phyloP scores from a whole-genome alignment of 2,113 vertebrate species.

The Epinephelus lanceolatus region DNA sequence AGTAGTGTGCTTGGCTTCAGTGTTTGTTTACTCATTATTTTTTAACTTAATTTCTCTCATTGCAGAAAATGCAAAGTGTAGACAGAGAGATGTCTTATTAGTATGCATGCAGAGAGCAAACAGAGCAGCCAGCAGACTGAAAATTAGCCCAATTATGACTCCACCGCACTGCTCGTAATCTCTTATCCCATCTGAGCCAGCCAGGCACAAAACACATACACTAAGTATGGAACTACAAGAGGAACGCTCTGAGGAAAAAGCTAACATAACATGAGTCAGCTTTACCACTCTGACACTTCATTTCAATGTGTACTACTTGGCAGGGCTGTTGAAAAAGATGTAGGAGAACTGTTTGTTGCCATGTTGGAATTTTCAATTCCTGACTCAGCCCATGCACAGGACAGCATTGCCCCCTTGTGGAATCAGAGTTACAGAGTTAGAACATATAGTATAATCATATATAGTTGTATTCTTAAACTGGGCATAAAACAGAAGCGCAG shows the following conservation, averaged over 20 bases:
- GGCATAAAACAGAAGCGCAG: not conserved
- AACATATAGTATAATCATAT: not conserved
- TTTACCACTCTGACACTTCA: not conserved
- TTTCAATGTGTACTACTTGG: not conserved
- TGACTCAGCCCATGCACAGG: constrained; percentile 9
- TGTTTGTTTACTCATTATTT: not conserved
- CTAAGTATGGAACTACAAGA: constrained; percentile 2
- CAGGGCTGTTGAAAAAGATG: not conserved
- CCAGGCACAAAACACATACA: too few relatives aligned
- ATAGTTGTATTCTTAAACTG: not conserved
- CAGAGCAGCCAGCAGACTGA: constrained; percentile 19
- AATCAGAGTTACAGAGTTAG: constrained; percentile 14
- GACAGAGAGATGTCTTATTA: constrained; percentile 3
- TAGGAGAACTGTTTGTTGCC: not conserved
- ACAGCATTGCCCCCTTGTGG: constrained; percentile 79
- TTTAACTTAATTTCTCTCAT: not conserved
- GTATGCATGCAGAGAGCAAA: constrained; percentile 28
- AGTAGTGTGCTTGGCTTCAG: not conserved
- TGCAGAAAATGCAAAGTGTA: not conserved
- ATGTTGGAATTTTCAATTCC: not conserved
- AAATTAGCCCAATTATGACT: constrained; percentile 47
- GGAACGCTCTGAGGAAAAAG: not conserved
- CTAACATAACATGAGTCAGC: not conserved
- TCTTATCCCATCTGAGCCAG: constrained; percentile 8
- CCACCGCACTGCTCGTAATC: not conserved